These are phyloP conservation scores for Pseudocheirus occidentalis DNA, from an alignment of 2,797 vertebrate species.

Conservation along the genomic window DNA sequence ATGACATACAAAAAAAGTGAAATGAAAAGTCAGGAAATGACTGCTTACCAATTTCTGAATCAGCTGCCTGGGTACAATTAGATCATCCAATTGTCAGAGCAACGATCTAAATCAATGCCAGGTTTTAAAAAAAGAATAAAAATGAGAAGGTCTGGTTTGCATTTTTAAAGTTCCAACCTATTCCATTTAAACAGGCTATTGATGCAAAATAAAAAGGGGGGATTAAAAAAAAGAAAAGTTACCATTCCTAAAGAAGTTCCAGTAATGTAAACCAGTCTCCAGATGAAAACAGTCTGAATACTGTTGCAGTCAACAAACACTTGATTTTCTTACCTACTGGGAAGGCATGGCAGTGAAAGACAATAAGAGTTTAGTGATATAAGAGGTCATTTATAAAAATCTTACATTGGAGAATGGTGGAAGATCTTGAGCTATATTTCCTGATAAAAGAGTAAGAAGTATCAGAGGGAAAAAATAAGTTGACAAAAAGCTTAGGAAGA, in stretches of 20 bases:
- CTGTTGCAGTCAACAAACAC: neutral
- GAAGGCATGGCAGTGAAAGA: neutral
- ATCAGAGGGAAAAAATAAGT: neutral
- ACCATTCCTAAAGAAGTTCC: neutral
- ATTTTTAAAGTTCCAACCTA: neutral
- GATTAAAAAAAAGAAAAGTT: neutral
- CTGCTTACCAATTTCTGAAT: neutral
- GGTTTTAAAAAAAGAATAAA: neutral
- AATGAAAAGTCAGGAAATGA: neutral
- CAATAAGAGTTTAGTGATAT: neutral
- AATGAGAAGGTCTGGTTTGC: neutral
- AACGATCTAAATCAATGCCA: neutral
- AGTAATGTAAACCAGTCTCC: neutral
- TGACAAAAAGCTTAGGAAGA: neutral
- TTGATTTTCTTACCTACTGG: neutral
- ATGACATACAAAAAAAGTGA: neutral
- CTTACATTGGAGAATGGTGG: neutral
- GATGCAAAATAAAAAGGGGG: neutral
- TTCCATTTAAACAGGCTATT: neutral
- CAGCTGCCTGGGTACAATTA: neutral
- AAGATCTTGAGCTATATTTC: neutral
- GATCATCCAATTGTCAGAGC: neutral
- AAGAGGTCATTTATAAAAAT: neutral
- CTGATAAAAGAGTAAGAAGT: neutral
- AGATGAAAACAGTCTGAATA: neutral